Conservation (phyloP, 2,113 vertebrate species). For the mouse (Mus musculus) region DNA sequence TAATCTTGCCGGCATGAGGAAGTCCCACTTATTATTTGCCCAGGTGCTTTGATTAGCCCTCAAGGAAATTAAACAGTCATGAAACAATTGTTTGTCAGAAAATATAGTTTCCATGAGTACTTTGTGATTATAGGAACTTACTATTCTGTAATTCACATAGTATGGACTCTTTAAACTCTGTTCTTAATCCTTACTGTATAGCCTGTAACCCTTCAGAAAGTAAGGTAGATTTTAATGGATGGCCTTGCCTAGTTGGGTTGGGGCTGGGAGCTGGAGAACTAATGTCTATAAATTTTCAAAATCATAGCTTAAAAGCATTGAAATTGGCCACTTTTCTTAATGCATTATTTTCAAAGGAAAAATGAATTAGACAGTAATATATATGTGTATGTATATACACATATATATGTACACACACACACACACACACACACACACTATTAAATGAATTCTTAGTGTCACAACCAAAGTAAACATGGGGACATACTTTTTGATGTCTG, state of each 20-base stretch:
- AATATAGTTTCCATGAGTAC: conserved; percentile 7
- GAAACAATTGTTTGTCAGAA: conserved; percentile 30
- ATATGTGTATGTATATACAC: background rate
- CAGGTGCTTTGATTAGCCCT: conserved; percentile 44
- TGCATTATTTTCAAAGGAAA: conserved; percentile 55
- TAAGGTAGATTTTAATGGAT: conserved; percentile 9
- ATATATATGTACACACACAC: background rate
- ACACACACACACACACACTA: background rate
- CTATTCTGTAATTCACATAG: background rate
- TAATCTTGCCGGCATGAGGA: conserved; percentile 51
- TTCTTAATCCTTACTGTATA: background rate
- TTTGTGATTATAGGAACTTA: background rate
- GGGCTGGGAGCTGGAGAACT: background rate
- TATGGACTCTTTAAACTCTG: conserved; percentile 15
- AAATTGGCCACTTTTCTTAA: conserved; percentile 19
- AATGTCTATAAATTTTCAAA: background rate
- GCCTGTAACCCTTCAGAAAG: background rate
- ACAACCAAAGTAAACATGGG: conserved; percentile 23
- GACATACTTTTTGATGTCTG: conserved; percentile 8
- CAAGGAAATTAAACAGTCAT: background rate
- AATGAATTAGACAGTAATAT: background rate
- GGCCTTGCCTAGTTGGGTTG: background rate
- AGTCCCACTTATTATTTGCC: conserved; percentile 5
- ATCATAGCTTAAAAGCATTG: conserved; percentile 48
- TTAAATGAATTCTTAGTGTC: conserved; percentile 42